phyloP scores from a whole-genome alignment of 2,888 invertebrate species.

The Sisyra terminalis region DNA sequence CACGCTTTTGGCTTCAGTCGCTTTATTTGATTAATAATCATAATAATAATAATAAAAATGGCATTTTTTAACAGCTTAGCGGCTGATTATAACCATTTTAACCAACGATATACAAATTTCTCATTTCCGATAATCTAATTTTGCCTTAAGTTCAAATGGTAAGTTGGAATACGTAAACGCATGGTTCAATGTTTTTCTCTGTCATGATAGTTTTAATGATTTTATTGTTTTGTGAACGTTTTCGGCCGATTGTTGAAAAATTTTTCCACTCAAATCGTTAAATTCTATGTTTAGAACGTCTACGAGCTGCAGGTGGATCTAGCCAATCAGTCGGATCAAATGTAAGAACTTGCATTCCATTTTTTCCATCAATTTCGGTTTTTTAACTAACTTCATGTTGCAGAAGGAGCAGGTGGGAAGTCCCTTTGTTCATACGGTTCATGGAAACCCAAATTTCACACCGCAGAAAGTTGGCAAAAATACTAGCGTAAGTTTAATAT shows the following conservation, averaged over 20 bases:
- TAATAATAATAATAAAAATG: too few relatives aligned
- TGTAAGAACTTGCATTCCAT: constrained; percentile 23
- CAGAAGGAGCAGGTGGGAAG: constrained; percentile 46
- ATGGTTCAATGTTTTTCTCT: too few relatives aligned
- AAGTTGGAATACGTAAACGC: not conserved
- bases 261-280: constrained; percentile 7
- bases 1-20: too few relatives aligned
- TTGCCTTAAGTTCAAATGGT: not conserved
- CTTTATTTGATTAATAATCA: too few relatives aligned
- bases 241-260: constrained; percentile 1
- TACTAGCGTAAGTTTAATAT: constrained; percentile 27
- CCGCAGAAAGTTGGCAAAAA: constrained; percentile 83
- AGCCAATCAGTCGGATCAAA: constrained; percentile 27
- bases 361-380: too few relatives aligned
- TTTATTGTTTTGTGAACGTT: not conserved
- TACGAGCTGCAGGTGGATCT: constrained; percentile 37
- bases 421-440: constrained; percentile 75
- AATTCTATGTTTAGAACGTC: constrained; percentile 31
- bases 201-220: not conserved
- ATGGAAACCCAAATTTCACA: constrained; percentile 83
- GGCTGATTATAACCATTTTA: too few relatives aligned
- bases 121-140: too few relatives aligned
- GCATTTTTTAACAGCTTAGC: too few relatives aligned
- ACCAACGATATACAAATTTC: too few relatives aligned
- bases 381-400: constrained; percentile 13